A percentile compares a stretch with the other conserved stretches of the same genome.
Evolutionary conservation across 2,888 invertebrate species (phyloP).

Genomic region (Sesia bembeciformis): DNA sequence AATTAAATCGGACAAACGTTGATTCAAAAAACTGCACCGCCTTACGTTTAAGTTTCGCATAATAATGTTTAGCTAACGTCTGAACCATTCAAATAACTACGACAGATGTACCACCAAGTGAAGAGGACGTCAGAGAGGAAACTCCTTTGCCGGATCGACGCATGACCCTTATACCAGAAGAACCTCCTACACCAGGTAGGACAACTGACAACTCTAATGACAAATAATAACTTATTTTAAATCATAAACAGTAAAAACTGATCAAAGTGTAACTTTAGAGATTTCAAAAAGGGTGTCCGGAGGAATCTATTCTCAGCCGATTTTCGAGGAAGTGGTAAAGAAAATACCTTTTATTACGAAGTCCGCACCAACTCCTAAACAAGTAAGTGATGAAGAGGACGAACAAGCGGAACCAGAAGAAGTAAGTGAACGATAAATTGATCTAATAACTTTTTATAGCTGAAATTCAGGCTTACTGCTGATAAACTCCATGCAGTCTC

Average conservation of each 20-base stretch:
- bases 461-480: too few relatives aligned
- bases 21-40: too few relatives aligned
- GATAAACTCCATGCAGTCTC: too few relatives aligned
- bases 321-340: slow-evolving; percentile 14
- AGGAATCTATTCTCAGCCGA: slow-evolving; percentile 3
- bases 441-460: too few relatives aligned
- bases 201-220: neutral
- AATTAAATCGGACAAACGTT: too few relatives aligned
- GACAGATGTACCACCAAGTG: slow-evolving; percentile 42
- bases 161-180: slow-evolving; percentile 53
- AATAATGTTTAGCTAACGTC: too few relatives aligned
- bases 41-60: too few relatives aligned
- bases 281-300: neutral
- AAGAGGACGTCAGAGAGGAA: slow-evolving; percentile 39
- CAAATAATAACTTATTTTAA: neutral
- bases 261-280: neutral
- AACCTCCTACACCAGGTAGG: neutral
- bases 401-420: neutral
- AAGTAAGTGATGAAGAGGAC: slow-evolving; percentile 31
- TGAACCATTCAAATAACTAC: neutral
- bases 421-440: neutral
- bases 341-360: slow-evolving; percentile 20
- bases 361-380: slow-evolving; percentile 24
- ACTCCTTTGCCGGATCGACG: slow-evolving; percentile 47
- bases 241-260: neutral